Evolutionary conservation across 2,797 vertebrate genomes (phyloP).

Genomic region (Discoglossus pictus): DNA sequence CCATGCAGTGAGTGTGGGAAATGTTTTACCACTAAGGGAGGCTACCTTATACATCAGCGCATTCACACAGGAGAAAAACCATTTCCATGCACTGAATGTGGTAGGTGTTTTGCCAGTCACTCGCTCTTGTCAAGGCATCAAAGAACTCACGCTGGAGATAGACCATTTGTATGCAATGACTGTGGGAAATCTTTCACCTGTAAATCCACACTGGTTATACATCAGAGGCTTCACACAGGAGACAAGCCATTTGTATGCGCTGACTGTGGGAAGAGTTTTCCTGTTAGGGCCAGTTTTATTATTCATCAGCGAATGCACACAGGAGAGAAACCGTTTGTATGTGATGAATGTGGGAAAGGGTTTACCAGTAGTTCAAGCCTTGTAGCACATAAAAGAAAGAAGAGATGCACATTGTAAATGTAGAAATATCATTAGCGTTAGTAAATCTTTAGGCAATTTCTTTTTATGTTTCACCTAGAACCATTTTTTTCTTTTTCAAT

Average conservation of each 20-base stretch:
- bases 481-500: too few relatives aligned
- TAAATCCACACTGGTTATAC: slow-evolving; percentile 44
- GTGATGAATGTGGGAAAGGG: slow-evolving; percentile 59
- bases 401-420: too few relatives aligned
- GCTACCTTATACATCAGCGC: slow-evolving; percentile 44
- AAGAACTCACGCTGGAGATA: slow-evolving; percentile 59
- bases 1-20: slow-evolving; percentile 48
- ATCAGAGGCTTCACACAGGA: slow-evolving; percentile 53
- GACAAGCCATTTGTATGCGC: slow-evolving; percentile 53
- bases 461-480: too few relatives aligned
- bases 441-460: too few relatives aligned
- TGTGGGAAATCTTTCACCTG: slow-evolving; percentile 45
- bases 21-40: slow-evolving; percentile 41
- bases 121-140: slow-evolving; percentile 59
- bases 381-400: too few relatives aligned
- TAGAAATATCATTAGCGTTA: too few relatives aligned
- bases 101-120: slow-evolving; percentile 56
- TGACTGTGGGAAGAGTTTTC: slow-evolving; percentile 59
- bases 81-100: slow-evolving; percentile 58
- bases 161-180: slow-evolving; percentile 50
- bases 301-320: slow-evolving; percentile 62
- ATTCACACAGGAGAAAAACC: slow-evolving; percentile 54
- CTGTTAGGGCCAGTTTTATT: slow-evolving; percentile 60
- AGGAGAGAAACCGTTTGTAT: slow-evolving; percentile 61
- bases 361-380: slow-evolving; percentile 63